A percentile compares a stretch with the other conserved stretches of the same genome.
These are phyloP conservation scores for Burhinus oedicnemus DNA, from an alignment of 2,113 vertebrate genomes.

Conservation along the genomic window DNA sequence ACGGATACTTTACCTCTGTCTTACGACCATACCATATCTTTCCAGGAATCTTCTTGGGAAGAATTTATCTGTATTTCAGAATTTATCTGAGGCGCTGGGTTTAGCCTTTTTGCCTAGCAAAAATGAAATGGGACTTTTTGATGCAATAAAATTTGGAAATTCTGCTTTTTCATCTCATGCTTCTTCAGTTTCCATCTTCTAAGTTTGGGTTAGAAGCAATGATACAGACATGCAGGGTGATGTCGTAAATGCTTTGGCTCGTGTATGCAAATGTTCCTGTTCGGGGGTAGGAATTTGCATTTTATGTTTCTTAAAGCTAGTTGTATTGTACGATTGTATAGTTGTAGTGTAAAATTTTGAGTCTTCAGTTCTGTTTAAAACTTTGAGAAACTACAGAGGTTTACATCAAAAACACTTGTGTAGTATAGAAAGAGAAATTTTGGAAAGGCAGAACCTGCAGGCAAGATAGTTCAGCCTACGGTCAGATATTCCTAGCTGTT, in stretches of 20 bases:
- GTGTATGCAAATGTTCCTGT: background rate
- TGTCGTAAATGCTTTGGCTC: background rate
- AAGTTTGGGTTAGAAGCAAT: background rate
- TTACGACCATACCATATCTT: background rate
- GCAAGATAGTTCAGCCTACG: rapidly evolving
- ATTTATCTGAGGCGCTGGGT: background rate
- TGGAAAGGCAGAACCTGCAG: background rate
- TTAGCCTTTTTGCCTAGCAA: background rate
- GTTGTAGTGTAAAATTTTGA: background rate
- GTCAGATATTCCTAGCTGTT: background rate
- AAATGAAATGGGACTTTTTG: background rate
- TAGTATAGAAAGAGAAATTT: background rate
- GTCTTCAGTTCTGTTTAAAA: background rate
- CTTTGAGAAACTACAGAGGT: background rate
- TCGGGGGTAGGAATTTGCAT: background rate
- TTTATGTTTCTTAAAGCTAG: background rate
- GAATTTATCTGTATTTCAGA: background rate
- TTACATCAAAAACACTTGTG: background rate
- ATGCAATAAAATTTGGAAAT: background rate
- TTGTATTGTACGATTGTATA: background rate
- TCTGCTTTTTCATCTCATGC: background rate
- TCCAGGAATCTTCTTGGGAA: background rate
- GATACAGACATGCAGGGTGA: background rate
- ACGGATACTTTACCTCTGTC: background rate
- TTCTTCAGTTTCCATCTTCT: background rate